Percentiles rank a stretch among this genome's conserved stretches.
These are phyloP conservation scores for Sesamia inferens DNA, from an alignment of 2,888 invertebrate genomes.

Conservation along the genomic window DNA sequence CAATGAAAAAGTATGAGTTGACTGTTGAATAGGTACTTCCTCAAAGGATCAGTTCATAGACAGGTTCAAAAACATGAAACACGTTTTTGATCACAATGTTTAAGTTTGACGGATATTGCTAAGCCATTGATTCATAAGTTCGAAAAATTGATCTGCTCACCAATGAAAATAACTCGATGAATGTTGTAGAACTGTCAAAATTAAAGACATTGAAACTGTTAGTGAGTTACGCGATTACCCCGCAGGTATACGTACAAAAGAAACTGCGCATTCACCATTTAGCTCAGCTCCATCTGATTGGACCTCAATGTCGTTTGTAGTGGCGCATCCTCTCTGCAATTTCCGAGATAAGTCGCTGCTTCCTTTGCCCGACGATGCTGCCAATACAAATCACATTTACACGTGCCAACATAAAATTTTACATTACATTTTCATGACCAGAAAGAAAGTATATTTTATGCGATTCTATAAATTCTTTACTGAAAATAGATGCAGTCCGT, in stretches of 20 bases:
- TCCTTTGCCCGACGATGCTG: constrained; percentile 74
- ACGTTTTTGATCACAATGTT: background rate
- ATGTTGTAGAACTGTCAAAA: background rate
- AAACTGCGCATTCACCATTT: constrained; percentile 73
- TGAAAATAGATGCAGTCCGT: background rate
- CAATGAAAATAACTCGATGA: background rate
- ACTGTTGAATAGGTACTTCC: background rate
- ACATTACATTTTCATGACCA: constrained; percentile 14
- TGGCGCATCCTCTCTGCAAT: constrained; percentile 85
- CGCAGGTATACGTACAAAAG: constrained; percentile 51
- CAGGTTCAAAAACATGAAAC: too few relatives aligned
- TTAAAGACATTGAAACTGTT: background rate
- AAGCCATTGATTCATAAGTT: background rate
- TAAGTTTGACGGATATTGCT: background rate
- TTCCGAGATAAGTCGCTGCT: constrained; percentile 84
- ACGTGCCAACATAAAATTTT: constrained; percentile 10
- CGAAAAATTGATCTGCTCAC: background rate
- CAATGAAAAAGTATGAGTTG: background rate
- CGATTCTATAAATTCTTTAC: constrained; percentile 1
- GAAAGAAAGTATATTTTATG: background rate
- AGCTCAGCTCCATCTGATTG: constrained; percentile 79
- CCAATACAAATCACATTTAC: constrained; percentile 64
- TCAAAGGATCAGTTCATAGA: background rate
- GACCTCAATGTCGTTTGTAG: constrained; percentile 85
- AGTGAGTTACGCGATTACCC: background rate